Evolutionary conservation across 2,797 vertebrate genomes (phyloP).

Genomic region (Chaunax sp.): DNA sequence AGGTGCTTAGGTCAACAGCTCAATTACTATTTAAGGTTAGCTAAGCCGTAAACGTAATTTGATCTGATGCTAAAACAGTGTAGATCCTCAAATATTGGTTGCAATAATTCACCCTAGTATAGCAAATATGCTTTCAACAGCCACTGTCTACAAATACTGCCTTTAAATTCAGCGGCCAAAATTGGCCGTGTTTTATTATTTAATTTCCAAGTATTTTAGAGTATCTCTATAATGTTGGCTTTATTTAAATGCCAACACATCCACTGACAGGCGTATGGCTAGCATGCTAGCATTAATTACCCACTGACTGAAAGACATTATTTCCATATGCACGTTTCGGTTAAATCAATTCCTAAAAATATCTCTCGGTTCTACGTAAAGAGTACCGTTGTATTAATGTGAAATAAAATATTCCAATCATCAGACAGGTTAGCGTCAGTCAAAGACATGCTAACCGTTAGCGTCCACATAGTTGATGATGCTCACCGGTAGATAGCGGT

Average conservation of each 20-base stretch:
- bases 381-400: accelerated
- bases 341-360: accelerated
- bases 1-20: slow-evolving; percentile 4
- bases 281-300: slow-evolving; percentile 44
- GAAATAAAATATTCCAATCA: background rate
- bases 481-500: slow-evolving; percentile 69
- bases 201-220: background rate
- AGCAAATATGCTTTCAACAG: background rate
- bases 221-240: background rate
- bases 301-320: background rate
- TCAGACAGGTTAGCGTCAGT: background rate
- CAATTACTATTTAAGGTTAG: slow-evolving; percentile 1
- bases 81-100: background rate
- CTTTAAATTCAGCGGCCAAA: background rate
- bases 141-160: too few species aligned
- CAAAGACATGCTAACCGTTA: slow-evolving; percentile 20
- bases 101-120: background rate
- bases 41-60: background rate
- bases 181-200: background rate
- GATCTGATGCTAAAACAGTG: background rate
- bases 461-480: slow-evolving; percentile 41
- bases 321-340: background rate
- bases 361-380: background rate
- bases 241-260: slow-evolving; percentile 28
- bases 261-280: slow-evolving; percentile 13